phyloP scores from a whole-genome alignment of 2,888 invertebrate species.

The Epiblema foenella region DNA sequence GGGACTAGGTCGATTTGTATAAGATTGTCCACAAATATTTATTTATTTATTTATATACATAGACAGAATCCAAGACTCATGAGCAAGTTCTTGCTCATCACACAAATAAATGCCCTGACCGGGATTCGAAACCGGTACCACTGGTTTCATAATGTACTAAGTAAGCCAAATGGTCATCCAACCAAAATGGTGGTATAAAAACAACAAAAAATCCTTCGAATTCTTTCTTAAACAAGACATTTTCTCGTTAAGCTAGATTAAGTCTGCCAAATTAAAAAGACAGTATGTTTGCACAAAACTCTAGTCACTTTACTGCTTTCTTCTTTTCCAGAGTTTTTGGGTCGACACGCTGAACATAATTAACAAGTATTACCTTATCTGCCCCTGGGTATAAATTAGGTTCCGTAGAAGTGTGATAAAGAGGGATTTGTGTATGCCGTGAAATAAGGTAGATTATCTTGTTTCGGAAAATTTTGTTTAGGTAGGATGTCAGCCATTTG shows the following conservation, averaged over 20 bases:
- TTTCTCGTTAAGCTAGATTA: constrained; percentile 50
- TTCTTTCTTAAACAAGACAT: constrained; percentile 33
- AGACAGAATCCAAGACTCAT: too few relatives aligned
- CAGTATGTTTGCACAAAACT: neutral
- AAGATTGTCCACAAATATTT: too few relatives aligned
- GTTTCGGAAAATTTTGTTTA: neutral
- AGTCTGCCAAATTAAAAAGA: neutral
- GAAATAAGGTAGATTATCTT: neutral
- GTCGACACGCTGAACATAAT: constrained; percentile 40
- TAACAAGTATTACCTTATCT: constrained; percentile 47
- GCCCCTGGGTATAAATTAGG: constrained; percentile 18
- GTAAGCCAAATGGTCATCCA: neutral
- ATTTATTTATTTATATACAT: too few relatives aligned
- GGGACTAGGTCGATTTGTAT: too few relatives aligned
- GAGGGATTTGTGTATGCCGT: neutral
- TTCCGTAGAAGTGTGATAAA: constrained; percentile 22
- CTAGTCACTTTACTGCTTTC: neutral
- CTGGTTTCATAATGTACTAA: neutral
- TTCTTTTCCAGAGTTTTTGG: constrained; percentile 25
- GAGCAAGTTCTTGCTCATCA: too few relatives aligned
- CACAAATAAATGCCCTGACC: too few relatives aligned
- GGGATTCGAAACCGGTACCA: too few relatives aligned
- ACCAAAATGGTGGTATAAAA: too few relatives aligned
- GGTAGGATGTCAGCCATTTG: too few relatives aligned
- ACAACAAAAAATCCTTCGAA: neutral